These are phyloP conservation scores for Drosophila kanapiae DNA, from an alignment of 1,140 invertebrate species.

Conservation along the genomic window DNA sequence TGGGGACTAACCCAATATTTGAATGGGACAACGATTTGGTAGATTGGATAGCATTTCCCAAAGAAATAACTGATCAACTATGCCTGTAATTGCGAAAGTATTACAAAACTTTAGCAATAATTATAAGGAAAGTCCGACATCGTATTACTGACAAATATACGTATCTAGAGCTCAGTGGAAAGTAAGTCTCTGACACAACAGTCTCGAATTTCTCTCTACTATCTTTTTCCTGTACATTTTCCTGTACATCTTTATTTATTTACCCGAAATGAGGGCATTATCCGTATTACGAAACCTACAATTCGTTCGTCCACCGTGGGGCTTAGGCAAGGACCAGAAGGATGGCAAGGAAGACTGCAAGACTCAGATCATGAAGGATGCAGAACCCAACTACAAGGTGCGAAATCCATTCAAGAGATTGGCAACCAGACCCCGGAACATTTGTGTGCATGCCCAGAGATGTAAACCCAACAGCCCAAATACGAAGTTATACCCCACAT, in stretches of 20 bases:
- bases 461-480: constrained; percentile 3
- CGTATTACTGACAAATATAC: no score
- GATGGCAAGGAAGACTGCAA: background rate
- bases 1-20: background rate
- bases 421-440: background rate
- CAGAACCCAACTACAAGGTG: background rate
- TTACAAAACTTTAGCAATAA: no score
- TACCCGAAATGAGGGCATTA: background rate
- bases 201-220: no score
- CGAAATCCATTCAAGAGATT: background rate
- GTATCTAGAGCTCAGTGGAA: background rate
- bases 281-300: no score
- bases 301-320: no score
- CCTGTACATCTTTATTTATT: background rate
- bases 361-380: background rate
- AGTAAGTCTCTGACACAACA: background rate
- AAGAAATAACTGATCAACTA: background rate
- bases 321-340: background rate
- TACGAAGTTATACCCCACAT: background rate
- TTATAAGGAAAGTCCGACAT: no score
- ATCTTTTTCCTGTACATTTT: no score
- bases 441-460: constrained; percentile 10
- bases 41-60: background rate
- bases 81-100: background rate
- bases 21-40: background rate